Evolutionary conservation across 2,113 vertebrate species (phyloP), one percentile per base, ranked within the genome.

Genomic region (Eonycteris spelaea): DNA sequence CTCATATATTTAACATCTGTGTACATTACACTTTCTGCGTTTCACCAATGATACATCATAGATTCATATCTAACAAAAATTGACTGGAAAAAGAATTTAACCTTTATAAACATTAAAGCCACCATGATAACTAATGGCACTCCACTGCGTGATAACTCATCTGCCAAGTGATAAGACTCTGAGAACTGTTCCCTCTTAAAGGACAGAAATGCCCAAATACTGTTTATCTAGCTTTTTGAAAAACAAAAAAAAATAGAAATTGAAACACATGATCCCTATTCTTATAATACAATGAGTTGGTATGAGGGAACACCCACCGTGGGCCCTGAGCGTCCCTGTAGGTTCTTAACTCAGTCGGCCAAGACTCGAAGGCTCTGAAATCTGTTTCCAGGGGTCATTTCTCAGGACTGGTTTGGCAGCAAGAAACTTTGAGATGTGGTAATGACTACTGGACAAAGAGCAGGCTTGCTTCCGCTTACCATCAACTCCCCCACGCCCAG

Each of bases 391-490:
- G 30, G 26, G 26, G 12, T 26, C 38, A 11, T 0, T 38, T 24
- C 10, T 59, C 33, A 10, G 51, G 3, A 18, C 19, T 35, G 16
- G 11, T 43, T 26, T 57, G 19, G 28, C 16, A 35, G 13, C 13
- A 22, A 3, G 19, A 30, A 40, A 3, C 6, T 24, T 12, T 28
- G 26, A 8, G 3, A 5, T 6, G 18, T 3, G 0, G 21, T 38
- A 6, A 4, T 6, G 2, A 59, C 18, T 74, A 45, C 15, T 33
- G 30, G n/a, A 67, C 26, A 24, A 70, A 51, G 18, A 71, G 8
- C 6, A 38, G 28, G 3, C 16, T 85, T 63, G 51, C 1, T 51
- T 61, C 28, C 53, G 51, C 10, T 51, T 14, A 1, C 22, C 55
- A 15, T 45, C 15, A 57, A 55, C 6, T 68, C 7, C 10, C 1